Percentiles rank a stretch among this genome's conserved stretches.
These are phyloP conservation scores for Erebia aethiops DNA, from an alignment of 2,888 invertebrate species.

Conservation along the genomic window DNA sequence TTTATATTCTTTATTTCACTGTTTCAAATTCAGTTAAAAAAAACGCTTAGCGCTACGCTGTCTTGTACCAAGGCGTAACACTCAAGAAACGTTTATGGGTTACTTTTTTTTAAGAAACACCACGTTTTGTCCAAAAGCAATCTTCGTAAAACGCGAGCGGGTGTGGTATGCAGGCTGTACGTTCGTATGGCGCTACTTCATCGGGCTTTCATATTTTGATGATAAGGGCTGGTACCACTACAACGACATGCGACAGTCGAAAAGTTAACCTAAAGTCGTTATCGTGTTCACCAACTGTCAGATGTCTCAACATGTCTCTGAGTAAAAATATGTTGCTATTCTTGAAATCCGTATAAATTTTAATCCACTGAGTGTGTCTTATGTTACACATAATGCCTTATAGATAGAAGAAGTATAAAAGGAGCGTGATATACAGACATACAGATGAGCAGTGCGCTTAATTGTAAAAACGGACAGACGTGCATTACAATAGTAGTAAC, in stretches of 20 bases:
- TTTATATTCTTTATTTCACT: background rate
- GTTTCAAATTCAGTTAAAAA: background rate
- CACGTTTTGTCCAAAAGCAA: constrained; percentile 58
- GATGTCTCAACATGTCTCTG: too few relatives aligned
- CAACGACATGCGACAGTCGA: constrained; percentile 2
- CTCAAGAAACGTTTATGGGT: constrained; percentile 32
- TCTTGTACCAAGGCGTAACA: constrained; percentile 23
- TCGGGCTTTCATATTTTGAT: constrained; percentile 53
- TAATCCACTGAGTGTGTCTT: too few relatives aligned
- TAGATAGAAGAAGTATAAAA: too few relatives aligned
- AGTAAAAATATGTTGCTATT: too few relatives aligned
- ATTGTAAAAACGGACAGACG: too few relatives aligned
- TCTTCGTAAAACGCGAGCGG: constrained; percentile 64
- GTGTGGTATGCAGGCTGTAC: constrained; percentile 28
- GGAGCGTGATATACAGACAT: too few relatives aligned
- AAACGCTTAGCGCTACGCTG: constrained; percentile 14
- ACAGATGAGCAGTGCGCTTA: too few relatives aligned
- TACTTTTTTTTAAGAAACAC: constrained; percentile 38
- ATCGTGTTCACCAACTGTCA: too few relatives aligned
- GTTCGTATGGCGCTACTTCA: constrained; percentile 43
- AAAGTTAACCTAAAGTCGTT: background rate
- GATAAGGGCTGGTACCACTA: constrained; percentile 47
- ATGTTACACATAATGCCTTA: too few relatives aligned
- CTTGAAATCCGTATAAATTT: too few relatives aligned
- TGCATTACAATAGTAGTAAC: too few relatives aligned